These are phyloP conservation scores for Acyrthosiphon pisum DNA, from an alignment of 1,140 invertebrate genomes.

Conservation along the genomic window DNA sequence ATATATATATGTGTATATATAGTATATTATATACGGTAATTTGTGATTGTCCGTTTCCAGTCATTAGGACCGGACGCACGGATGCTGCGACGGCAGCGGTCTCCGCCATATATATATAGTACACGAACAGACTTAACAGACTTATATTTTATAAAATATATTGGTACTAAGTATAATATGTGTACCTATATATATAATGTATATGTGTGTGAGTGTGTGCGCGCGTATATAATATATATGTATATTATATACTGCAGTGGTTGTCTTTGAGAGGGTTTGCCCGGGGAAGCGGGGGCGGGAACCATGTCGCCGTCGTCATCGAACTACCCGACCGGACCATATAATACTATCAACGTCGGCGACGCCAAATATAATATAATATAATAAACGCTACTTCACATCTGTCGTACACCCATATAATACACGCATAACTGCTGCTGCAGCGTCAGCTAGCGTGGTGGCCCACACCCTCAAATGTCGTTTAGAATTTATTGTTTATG, in stretches of 20 bases:
- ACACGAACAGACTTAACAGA: background rate
- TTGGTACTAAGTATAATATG: too few relatives aligned
- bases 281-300: background rate
- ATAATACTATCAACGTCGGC: background rate
- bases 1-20: background rate
- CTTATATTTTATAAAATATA: background rate
- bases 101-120: background rate
- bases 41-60: conserved; percentile 56
- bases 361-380: background rate
- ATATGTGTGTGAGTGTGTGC: background rate
- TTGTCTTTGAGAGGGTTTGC: background rate
- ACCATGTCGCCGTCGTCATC: background rate
- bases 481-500: background rate
- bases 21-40: conserved; percentile 39
- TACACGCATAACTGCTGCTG: background rate
- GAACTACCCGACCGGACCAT: background rate
- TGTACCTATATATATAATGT: too few relatives aligned
- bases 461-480: background rate
- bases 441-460: background rate
- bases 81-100: background rate
- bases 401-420: background rate
- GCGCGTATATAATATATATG: background rate
- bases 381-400: background rate
- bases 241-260: background rate
- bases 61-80: conserved; percentile 55